Evolutionary conservation across 2,797 vertebrate genomes (phyloP), one percentile per base, ranked within the genome.

Genomic region (Todus mexicanus): DNA sequence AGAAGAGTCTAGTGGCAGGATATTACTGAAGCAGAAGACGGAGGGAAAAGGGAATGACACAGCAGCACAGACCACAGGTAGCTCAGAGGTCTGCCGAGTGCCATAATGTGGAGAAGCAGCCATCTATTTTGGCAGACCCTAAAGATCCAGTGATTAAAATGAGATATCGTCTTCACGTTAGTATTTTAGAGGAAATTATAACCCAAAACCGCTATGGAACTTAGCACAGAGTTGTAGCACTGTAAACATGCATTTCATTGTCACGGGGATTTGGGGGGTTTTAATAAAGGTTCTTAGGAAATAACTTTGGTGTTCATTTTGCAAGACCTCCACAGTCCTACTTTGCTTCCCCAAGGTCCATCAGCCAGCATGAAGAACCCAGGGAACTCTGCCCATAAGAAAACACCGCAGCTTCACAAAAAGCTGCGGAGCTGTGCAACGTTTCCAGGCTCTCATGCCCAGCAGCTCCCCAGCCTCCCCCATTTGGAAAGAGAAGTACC

Each of bases 321-420:
- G 75, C 47, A 76, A 70, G 31, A 40, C 50, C 12, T n/a, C n/a
- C n/a, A n/a, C n/a, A n/a, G n/a, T n/a, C n/a, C n/a, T n/a, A n/a
- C n/a, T n/a, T n/a, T 0, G 3, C 12, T 90, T 16, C 60, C 51
- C 23, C 0, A 9, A 47, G 54, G 54, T 78, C 70, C 0, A 0
- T 26, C 73, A 74, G 65, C 37, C 66, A 18, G 23, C 0, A 0
- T 7, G 27, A 63, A 83, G 73, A 68, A 48, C 16, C 1, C 15
- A 13, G n/a, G 31, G 22, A 91, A 15, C 31, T 72, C 77, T 90
- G 81, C 84, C 78, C 4, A 0, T 0, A 10, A 71, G 6, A 0
- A 76, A 92, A 63, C 0, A 1, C 38, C 0, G 0, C 79, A 26
- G 66, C 71, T 78, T 88, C 76, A 63, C 66, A 35, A 89, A 53